phyloP scores from a whole-genome alignment of 2,797 vertebrate genomes.

The Acanthurus lineatus region DNA sequence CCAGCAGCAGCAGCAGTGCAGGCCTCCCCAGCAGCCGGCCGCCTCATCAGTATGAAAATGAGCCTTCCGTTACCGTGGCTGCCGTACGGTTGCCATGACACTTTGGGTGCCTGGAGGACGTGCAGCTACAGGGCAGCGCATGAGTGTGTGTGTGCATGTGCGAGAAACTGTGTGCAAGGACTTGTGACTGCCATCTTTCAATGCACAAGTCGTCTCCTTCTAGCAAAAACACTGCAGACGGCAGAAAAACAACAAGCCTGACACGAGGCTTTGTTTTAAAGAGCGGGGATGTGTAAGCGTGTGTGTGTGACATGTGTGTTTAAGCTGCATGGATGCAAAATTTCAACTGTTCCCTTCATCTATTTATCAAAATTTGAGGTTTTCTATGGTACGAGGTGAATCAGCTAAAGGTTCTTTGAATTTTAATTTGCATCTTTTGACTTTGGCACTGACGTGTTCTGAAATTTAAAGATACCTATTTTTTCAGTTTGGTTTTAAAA shows the following conservation, averaged over 20 bases:
- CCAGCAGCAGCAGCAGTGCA: slow-evolving; percentile 30
- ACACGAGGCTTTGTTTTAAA: not conserved
- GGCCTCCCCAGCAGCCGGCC: slow-evolving; percentile 65
- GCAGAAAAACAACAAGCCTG: not conserved
- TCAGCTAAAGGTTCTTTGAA: not conserved
- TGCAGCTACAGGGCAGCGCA: slow-evolving; percentile 40
- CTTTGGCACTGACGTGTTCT: no score
- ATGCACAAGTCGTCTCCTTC: not conserved
- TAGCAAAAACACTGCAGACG: not conserved
- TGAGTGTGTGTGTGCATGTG: slow-evolving; percentile 37
- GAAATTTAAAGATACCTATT: no score
- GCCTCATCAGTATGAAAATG: slow-evolving; percentile 82
- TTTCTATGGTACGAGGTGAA: not conserved
- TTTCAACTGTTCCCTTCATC: not conserved
- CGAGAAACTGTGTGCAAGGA: slow-evolving; percentile 14
- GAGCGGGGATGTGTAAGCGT: not conserved
- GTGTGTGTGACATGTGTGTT: not conserved
- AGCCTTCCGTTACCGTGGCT: slow-evolving; percentile 68
- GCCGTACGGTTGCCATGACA: slow-evolving; percentile 79
- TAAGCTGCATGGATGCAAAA: no score
- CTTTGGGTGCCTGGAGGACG: slow-evolving; percentile 59
- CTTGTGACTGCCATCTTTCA: slow-evolving; percentile 5
- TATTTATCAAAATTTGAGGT: not conserved
- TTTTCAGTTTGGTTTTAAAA: no score
- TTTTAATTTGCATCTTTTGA: not conserved